phyloP scores from a whole-genome alignment of 2,113 vertebrate genomes.

The Onychorhynchus coronatus region DNA sequence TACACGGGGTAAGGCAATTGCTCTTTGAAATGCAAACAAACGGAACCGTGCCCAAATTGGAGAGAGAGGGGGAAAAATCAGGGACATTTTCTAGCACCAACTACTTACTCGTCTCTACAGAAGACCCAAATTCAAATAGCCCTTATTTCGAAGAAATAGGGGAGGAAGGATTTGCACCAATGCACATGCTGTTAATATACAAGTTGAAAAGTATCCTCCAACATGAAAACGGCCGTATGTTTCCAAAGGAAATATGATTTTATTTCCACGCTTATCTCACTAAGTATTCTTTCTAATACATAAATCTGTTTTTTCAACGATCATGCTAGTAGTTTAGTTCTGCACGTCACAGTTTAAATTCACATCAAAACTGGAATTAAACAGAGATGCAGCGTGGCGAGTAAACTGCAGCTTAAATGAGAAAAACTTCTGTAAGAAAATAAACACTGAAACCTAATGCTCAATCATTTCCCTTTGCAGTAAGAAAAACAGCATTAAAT shows the following conservation, averaged over 20 bases:
- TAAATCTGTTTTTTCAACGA: conserved; percentile 53
- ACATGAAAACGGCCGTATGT: not conserved
- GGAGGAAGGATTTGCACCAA: not conserved
- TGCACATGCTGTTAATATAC: not conserved
- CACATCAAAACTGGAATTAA: conserved; percentile 75
- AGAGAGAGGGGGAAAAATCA: rapidly evolving
- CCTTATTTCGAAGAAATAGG: not conserved
- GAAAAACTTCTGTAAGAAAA: conserved; percentile 83
- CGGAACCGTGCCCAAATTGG: not conserved
- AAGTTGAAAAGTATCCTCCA: not conserved
- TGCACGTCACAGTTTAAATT: conserved; percentile 67
- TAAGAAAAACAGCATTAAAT: conserved; percentile 81
- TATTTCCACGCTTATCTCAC: not conserved
- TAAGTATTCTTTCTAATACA: conserved; percentile 23
- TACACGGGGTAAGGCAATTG: not conserved
- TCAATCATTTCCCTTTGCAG: conserved; percentile 77
- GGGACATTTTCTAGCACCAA: not conserved
- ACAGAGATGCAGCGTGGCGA: conserved; percentile 55
- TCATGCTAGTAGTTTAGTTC: conserved; percentile 45
- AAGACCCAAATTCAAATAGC: not conserved
- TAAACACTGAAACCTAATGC: conserved; percentile 82
- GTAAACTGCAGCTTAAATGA: conserved; percentile 76
- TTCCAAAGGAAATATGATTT: not conserved
- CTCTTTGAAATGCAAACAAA: conserved; percentile 27
- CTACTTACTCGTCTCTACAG: not conserved